These are phyloP conservation scores for Notarius quadriscutis DNA, from an alignment of 2,113 vertebrate species.

Conservation along the genomic window DNA sequence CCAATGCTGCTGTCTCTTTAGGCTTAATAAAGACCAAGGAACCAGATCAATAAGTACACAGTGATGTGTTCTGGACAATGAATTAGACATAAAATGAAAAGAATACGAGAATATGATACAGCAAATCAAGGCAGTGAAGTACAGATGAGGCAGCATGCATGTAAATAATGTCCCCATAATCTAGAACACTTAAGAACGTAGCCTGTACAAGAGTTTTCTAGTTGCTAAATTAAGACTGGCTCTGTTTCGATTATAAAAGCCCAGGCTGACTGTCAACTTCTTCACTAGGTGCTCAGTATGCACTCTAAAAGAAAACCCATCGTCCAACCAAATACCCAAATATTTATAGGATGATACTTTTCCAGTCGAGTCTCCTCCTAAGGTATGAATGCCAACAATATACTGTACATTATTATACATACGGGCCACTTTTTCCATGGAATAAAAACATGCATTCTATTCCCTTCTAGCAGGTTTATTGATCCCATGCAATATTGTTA, in stretches of 20 bases:
- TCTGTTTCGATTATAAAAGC: not conserved
- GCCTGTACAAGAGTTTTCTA: not conserved
- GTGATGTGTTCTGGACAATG: not conserved
- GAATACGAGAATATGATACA: not conserved
- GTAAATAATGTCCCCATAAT: not conserved
- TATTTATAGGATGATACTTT: not conserved
- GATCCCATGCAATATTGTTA: too few relatives aligned
- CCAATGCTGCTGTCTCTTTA: not conserved
- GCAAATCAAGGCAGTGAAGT: not conserved
- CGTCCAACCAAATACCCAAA: constrained; percentile 27
- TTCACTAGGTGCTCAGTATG: not conserved
- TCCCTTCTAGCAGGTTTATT: too few relatives aligned
- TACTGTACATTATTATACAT: too few relatives aligned
- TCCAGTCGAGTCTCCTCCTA: not conserved
- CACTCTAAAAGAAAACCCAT: not conserved
- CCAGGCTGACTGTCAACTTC: not conserved
- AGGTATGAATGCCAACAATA: too few relatives aligned
- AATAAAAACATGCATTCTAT: too few relatives aligned
- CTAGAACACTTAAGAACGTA: not conserved
- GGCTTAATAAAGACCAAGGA: not conserved
- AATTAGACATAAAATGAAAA: not conserved
- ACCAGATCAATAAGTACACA: not conserved
- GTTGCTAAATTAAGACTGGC: not conserved
- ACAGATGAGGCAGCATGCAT: not conserved
- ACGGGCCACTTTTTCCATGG: too few relatives aligned